These are phyloP conservation scores for Dromius quadrimaculatus DNA, from an alignment of 2,888 invertebrate species.

Conservation along the genomic window DNA sequence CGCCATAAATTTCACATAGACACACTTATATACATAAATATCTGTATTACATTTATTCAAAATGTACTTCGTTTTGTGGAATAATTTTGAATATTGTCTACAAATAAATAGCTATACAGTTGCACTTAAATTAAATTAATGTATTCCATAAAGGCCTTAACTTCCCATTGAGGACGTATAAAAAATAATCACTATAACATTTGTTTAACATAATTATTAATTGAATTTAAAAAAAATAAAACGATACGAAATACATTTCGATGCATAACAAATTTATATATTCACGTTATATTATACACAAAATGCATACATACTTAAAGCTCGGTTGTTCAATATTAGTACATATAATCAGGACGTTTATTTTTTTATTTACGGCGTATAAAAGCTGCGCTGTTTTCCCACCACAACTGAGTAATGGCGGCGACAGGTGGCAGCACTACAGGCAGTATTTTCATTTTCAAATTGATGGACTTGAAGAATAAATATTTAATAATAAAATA, in stretches of 20 bases:
- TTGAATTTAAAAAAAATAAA: slow-evolving; percentile 7
- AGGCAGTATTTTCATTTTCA: too few relatives aligned
- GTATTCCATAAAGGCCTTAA: slow-evolving; percentile 20
- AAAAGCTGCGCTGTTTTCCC: too few relatives aligned
- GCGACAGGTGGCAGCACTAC: too few relatives aligned
- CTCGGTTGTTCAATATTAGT: too few relatives aligned
- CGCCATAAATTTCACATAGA: slow-evolving; percentile 15
- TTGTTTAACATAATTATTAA: slow-evolving; percentile 21
- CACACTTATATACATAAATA: slow-evolving; percentile 30
- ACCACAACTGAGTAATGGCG: too few relatives aligned
- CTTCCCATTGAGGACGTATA: slow-evolving; percentile 11
- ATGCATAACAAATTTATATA: slow-evolving; percentile 32
- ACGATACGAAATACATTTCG: slow-evolving; percentile 37
- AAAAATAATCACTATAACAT: slow-evolving; percentile 27
- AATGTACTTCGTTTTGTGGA: slow-evolving; percentile 17
- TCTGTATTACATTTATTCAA: slow-evolving; percentile 19
- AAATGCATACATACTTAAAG: slow-evolving; percentile 3
- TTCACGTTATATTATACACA: slow-evolving; percentile 17
- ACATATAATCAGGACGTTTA: too few relatives aligned
- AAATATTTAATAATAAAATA: too few relatives aligned
- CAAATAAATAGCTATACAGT: background rate
- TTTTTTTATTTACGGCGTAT: too few relatives aligned
- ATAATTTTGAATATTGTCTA: background rate
- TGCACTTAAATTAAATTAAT: slow-evolving; percentile 8
- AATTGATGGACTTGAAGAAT: too few relatives aligned